phyloP scores from a whole-genome alignment of 2,797 vertebrate species.

The Phrynocephalus forsythii region DNA sequence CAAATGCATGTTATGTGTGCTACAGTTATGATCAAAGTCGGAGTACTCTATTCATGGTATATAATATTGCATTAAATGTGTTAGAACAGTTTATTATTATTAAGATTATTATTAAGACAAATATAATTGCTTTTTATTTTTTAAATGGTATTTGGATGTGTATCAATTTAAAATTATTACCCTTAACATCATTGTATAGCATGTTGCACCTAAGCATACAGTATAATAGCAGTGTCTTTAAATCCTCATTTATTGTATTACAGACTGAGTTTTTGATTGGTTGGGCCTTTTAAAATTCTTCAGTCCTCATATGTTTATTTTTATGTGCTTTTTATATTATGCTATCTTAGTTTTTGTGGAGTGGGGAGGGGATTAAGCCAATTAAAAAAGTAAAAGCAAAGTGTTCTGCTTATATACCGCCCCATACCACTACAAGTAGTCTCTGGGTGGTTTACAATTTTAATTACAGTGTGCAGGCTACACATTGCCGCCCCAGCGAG shows the following conservation, averaged over 20 bases:
- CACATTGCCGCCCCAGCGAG: no score
- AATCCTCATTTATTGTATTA: neutral
- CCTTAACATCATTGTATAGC: neutral
- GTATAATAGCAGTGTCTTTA: neutral
- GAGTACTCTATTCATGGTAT: slow-evolving; percentile 9
- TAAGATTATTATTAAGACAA: neutral
- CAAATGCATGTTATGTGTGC: slow-evolving; percentile 17
- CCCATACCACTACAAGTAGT: no score
- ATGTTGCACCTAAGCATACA: neutral
- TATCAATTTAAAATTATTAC: slow-evolving; percentile 25
- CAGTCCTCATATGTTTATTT: neutral
- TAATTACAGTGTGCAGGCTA: no score
- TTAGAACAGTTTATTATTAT: slow-evolving; percentile 23
- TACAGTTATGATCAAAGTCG: slow-evolving; percentile 19
- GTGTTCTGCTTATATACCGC: no score
- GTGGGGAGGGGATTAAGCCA: neutral
- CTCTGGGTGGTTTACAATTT: no score
- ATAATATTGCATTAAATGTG: slow-evolving; percentile 34
- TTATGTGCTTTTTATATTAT: neutral
- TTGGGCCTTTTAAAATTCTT: neutral
- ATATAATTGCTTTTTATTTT: slow-evolving; percentile 1
- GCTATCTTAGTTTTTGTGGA: neutral
- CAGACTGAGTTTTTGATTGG: neutral
- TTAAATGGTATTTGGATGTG: neutral
- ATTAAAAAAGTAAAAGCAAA: neutral